Evolutionary conservation across 2,113 vertebrate species (phyloP), one percentile per base, ranked within the genome.

Genomic region (Proterorhinus semilunaris): DNA sequence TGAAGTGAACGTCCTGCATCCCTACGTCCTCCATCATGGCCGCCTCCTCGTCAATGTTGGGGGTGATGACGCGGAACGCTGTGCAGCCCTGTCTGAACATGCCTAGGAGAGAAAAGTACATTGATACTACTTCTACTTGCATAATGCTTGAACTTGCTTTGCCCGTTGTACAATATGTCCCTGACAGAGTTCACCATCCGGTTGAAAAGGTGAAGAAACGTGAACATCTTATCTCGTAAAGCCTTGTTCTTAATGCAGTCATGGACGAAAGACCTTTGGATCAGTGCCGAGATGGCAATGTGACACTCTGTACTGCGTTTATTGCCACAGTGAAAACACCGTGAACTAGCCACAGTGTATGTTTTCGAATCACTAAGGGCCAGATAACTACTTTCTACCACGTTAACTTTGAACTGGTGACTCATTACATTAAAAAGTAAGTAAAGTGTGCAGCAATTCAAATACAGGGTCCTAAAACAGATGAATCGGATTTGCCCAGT

Each of bases 21-120:
- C 98, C 98, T 0, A 98, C 96, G 13, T 99, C 98, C 83, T 99
- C 98, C 96, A 99, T 97, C 98, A 99, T 99, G 74, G 97, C 96
- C 11, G 95, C 98, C 72, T 99, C 98, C 85, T 99, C 98, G 6
- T 97, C 96, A 16, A 97, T 98, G 90, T 99, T 99, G 0, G 98
- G 98, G 47, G 98, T 98, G 80, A 98, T 94, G 86, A 98, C 93
- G 51, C 95, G 94, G 91, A 99, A 99, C 12, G 96, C 93, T 0
- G 92, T 94, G 82, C 96, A 99, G 17, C 98, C 98, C 81, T 98
- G 95, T 57, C 93, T 92, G 81, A 96, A 98, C 95, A 98, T 96
- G 46, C 96, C 98, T 99, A 17, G 0, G 12, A 45, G 5, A 21
- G 8, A 66, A 48, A 71, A 11, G 21, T 13, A 51, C 13, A 15